These are phyloP conservation scores for Entomyzon cyanotis DNA, from an alignment of 2,113 vertebrate genomes.

Conservation along the genomic window DNA sequence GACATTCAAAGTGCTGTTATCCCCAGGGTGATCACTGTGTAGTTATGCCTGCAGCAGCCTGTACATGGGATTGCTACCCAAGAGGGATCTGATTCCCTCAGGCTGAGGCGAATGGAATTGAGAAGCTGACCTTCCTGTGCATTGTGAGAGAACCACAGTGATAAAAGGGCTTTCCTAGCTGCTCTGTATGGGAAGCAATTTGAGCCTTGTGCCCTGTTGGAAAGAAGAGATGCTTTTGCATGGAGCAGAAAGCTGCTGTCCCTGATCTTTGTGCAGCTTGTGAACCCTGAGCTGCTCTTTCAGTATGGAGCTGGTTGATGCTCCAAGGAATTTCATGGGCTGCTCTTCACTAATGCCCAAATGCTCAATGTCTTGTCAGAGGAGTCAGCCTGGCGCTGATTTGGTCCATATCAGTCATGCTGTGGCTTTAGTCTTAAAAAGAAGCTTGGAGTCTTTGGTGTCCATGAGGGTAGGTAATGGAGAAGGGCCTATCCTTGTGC, in stretches of 20 bases:
- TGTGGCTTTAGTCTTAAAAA: neutral
- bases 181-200: neutral
- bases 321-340: neutral
- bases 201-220: neutral
- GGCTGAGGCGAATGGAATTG: neutral
- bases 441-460: neutral
- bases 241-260: neutral
- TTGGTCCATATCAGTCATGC: neutral
- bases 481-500: neutral
- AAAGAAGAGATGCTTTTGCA: neutral
- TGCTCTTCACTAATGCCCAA: neutral
- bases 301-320: neutral
- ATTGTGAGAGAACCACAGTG: neutral
- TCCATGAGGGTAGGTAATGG: neutral
- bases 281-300: neutral
- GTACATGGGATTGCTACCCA: neutral
- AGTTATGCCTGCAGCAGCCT: neutral
- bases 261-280: neutral
- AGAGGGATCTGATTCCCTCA: neutral
- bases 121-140: neutral
- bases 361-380: neutral
- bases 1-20: neutral
- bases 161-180: neutral
- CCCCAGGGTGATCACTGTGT: neutral
- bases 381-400: neutral